Base-by-base conservation (phyloP, 2,113 vertebrate genomes). In the Monopterus albus region DNA sequence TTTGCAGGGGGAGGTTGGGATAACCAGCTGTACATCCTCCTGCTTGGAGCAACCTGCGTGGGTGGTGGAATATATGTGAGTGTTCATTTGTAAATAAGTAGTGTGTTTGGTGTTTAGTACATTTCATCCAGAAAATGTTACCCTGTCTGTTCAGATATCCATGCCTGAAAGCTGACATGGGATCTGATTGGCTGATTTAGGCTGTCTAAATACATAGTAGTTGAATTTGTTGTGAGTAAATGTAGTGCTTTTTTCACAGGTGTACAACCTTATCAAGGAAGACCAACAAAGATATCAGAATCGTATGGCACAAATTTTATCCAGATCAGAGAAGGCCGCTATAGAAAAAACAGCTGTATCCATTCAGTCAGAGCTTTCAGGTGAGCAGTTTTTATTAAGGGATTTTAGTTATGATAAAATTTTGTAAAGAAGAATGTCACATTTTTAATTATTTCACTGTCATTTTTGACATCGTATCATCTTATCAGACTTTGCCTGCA, bases 61-160 rank as follows among this genome's bases (percentile, higher is more conserved):
- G 94, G 91, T 71, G 87, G 91, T 60, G 89, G 91, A 80, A 47
- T 67, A 75, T 96, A 95, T 90, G 95, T 96, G 92, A 95, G 13
- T 57, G 1, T 31, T 5, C 8, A 6, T 31, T 31, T 31, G 5
- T 31, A 6, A 6, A 6, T 29, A 29, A 29, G 8, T 31, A 31
- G 8, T 31, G 8, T 31, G 5, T 31, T 1, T 20, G 14, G 6
- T 47, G 12, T 42, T 21, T 26, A 20, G 33, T 20, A 13, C 17
- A 25, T 28, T 14, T 26, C 35, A 49, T 26, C 20, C 36, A 50
- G 10, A 55, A 46, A 23, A 2, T 53, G 40, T 8, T 11, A 31
- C 3, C 15, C 15, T 60, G n/a, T 15, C 10, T 14, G 17, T 29
- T 31, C 29, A 38, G 4, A 36, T 28, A 17, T 31, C 45, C 23